Evolutionary conservation across 2,113 vertebrate species (phyloP).

Genomic region (Phyllostomus discolor): DNA sequence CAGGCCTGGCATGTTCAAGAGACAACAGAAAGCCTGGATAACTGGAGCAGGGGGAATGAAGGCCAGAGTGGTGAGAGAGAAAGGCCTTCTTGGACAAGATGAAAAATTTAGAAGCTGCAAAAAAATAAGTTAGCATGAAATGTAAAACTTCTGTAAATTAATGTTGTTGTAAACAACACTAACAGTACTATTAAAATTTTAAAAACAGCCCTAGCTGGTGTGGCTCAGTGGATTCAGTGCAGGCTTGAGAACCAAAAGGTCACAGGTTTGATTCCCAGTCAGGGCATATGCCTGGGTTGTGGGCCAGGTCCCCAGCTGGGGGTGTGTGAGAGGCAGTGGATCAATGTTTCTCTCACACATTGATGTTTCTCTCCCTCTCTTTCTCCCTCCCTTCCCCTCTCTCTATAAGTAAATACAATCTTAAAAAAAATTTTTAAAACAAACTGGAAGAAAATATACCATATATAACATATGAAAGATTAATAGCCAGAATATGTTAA

Average conservation of each 20-base stretch:
- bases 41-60: not conserved
- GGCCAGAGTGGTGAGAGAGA: not conserved
- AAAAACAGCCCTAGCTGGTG: too few relatives aligned
- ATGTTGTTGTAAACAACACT: conserved; percentile 3
- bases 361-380: too few relatives aligned
- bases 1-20: not conserved
- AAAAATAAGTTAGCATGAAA: not conserved
- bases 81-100: not conserved
- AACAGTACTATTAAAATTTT: not conserved
- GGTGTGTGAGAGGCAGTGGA: too few relatives aligned
- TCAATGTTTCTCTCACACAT: too few relatives aligned
- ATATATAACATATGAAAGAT: not conserved
- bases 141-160: not conserved
- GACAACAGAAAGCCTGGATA: not conserved
- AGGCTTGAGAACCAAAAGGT: too few relatives aligned
- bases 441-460: not conserved
- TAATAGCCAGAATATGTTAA: not conserved
- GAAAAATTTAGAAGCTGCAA: not conserved
- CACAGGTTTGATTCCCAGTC: too few relatives aligned
- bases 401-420: too few relatives aligned
- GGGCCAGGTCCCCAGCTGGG: too few relatives aligned
- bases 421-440: not conserved
- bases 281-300: too few relatives aligned
- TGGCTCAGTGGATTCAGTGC: too few relatives aligned
- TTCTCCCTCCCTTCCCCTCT: too few relatives aligned